Evolutionary conservation across 2,888 invertebrate species (phyloP).

Genomic region (Hydropsyche betteni): DNA sequence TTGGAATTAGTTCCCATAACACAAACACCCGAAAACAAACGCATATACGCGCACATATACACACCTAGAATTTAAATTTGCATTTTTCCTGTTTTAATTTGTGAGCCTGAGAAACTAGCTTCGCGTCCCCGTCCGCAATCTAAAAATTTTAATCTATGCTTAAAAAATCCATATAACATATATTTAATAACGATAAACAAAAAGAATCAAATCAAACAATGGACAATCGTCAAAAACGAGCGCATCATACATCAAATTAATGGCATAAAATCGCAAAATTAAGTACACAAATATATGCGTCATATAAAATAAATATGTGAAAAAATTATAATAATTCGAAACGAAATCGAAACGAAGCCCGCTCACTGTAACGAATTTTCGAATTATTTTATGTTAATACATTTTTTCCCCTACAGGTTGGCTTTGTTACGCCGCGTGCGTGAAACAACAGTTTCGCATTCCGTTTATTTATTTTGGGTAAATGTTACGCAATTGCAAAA

Average conservation of each 20-base stretch:
- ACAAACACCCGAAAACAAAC: neutral
- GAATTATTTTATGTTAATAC: too few species aligned
- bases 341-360: too few species aligned
- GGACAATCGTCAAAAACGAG: neutral
- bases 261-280: too few species aligned
- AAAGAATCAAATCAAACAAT: slow-evolving; percentile 2
- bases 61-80: neutral
- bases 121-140: neutral
- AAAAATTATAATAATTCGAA: too few species aligned
- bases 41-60: neutral
- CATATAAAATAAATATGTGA: too few species aligned
- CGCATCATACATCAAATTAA: too few species aligned
- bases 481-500: too few species aligned
- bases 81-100: slow-evolving; percentile 25
- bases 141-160: neutral
- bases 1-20: slow-evolving; percentile 30
- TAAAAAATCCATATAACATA: slow-evolving; percentile 5
- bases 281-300: too few species aligned
- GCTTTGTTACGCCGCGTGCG: neutral
- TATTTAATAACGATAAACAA: too few species aligned
- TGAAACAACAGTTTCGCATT: slow-evolving; percentile 10
- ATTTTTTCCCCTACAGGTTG: too few species aligned
- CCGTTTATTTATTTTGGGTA: too few species aligned
- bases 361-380: too few species aligned
- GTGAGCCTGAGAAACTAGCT: slow-evolving; percentile 7